These are phyloP conservation scores for Oncopeltus fasciatus DNA, from an alignment of 1,140 invertebrate species.

Conservation along the genomic window DNA sequence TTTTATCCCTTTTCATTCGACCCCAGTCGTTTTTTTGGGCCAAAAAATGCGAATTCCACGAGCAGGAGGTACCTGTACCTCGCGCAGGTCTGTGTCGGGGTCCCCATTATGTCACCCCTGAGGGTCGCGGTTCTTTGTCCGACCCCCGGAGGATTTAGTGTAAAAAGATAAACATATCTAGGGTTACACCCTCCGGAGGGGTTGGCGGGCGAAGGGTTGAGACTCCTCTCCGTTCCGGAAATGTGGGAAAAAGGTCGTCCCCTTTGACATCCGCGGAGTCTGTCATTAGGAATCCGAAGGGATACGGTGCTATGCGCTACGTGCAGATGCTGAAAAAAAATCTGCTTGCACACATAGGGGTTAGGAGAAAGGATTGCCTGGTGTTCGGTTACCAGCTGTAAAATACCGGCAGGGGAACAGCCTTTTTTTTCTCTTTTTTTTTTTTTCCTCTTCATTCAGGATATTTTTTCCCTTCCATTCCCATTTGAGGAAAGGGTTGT, in stretches of 20 bases:
- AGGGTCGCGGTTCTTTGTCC: background rate
- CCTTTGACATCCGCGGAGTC: background rate
- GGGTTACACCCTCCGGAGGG: background rate
- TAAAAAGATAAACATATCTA: background rate
- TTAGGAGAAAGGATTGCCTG: background rate
- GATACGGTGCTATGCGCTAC: too few species aligned
- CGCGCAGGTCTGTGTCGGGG: background rate
- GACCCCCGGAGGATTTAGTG: background rate
- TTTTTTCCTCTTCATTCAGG: background rate
- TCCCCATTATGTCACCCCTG: background rate
- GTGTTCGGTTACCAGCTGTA: background rate
- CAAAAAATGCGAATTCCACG: background rate
- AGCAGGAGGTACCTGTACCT: background rate
- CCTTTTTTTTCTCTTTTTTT: background rate
- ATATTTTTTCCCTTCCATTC: too few species aligned
- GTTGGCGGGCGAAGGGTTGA: background rate
- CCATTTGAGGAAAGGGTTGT: background rate
- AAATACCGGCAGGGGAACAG: background rate
- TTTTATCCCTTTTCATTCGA: background rate
- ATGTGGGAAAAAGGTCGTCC: background rate
- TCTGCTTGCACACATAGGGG: background rate
- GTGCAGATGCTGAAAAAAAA: too few species aligned
- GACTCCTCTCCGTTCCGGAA: background rate
- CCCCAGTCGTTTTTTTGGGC: background rate
- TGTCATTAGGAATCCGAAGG: background rate